phyloP scores from a whole-genome alignment of 1,140 invertebrate species.

The Cyphomyrmex costatus region DNA sequence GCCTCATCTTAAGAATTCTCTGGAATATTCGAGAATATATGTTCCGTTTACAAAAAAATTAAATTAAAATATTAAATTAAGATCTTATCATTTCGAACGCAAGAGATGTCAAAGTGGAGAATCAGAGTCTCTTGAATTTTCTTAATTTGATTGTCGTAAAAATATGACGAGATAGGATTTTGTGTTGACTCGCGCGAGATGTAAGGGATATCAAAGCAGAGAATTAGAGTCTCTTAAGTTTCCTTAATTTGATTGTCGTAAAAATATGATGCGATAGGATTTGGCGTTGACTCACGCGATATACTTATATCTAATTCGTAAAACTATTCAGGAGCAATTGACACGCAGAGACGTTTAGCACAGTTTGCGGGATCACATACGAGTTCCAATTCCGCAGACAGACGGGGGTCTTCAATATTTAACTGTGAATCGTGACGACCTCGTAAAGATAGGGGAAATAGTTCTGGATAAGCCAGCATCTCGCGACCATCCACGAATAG shows the following conservation, averaged over 20 bases:
- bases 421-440: conserved; percentile 54
- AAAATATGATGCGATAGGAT: conserved; percentile 1
- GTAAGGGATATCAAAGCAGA: neutral
- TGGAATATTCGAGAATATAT: neutral
- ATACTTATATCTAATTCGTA: conserved; percentile 3
- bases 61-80: neutral
- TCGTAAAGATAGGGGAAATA: conserved; percentile 69
- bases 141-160: neutral
- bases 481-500: conserved; percentile 53
- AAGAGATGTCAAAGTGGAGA: neutral
- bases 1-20: neutral
- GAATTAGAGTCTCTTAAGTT: neutral
- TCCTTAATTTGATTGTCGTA: neutral
- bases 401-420: conserved; percentile 57
- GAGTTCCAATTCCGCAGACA: conserved; percentile 30
- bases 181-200: neutral
- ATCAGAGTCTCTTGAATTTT: neutral
- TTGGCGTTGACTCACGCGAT: neutral
- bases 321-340: neutral
- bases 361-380: conserved; percentile 6
- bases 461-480: conserved; percentile 63
- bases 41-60: neutral
- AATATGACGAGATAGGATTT: neutral
- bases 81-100: neutral
- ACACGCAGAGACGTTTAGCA: conserved; percentile 15